Evolutionary conservation across 2,888 invertebrate genomes (phyloP).

Genomic region (Linnaemya vulpina): DNA sequence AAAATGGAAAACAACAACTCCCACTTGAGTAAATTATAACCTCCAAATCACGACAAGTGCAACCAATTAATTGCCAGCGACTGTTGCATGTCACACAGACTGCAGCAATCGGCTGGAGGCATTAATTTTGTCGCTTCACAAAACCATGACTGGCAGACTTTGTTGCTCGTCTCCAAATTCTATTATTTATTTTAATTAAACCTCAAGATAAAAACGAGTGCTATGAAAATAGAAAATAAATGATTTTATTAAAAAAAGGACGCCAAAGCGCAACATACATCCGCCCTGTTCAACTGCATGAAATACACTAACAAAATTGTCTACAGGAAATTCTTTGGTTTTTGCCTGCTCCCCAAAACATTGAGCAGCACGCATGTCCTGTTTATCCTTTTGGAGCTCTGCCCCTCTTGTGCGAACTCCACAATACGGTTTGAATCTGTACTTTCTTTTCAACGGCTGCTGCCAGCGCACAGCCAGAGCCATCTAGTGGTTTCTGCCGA

Average conservation of each 20-base stretch:
- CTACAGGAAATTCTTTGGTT: slow-evolving; percentile 42
- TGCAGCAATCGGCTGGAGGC: slow-evolving; percentile 59
- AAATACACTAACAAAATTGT: slow-evolving; percentile 62
- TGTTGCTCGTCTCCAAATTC: not conserved
- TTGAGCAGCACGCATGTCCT: slow-evolving; percentile 65
- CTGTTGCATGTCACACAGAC: slow-evolving; percentile 69
- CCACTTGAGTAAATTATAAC: slow-evolving; percentile 70
- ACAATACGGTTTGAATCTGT: slow-evolving; percentile 63
- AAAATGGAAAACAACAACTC: slow-evolving; percentile 57
- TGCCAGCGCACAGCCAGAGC: slow-evolving; percentile 10
- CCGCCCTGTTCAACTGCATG: slow-evolving; percentile 49
- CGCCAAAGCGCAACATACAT: slow-evolving; percentile 53
- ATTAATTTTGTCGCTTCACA: slow-evolving; percentile 67
- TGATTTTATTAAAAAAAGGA: not conserved
- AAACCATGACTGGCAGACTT: slow-evolving; percentile 61
- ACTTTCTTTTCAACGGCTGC: slow-evolving; percentile 23
- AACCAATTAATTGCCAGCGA: slow-evolving; percentile 72
- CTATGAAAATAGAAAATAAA: slow-evolving; percentile 13
- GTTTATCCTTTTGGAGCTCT: slow-evolving; percentile 55
- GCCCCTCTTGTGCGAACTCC: slow-evolving; percentile 47
- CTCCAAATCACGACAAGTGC: slow-evolving; percentile 71
- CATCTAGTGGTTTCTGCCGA: slow-evolving; percentile 54
- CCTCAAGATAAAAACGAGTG: slow-evolving; percentile 29
- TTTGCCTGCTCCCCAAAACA: slow-evolving; percentile 48
- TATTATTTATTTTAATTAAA: not conserved